Percentiles rank a stretch among this genome's conserved stretches.
Conservation (phyloP, 1,140 invertebrate genomes). For the Drosophila willistoni region DNA sequence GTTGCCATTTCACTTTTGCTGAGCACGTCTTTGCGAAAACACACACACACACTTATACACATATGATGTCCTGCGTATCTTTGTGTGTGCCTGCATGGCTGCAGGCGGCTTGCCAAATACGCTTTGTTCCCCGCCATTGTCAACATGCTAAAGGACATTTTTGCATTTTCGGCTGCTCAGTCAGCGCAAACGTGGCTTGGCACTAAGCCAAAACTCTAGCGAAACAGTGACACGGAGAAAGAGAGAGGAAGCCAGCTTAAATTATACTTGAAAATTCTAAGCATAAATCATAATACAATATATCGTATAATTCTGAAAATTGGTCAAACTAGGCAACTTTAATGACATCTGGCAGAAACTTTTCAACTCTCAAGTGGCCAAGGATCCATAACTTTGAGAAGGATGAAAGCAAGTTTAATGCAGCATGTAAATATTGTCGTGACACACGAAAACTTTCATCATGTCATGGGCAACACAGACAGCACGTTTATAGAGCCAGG, state of each 20-base stretch:
- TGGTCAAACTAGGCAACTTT: slow-evolving; percentile 73
- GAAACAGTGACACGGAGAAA: neutral
- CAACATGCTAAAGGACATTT: slow-evolving; percentile 69
- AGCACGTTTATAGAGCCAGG: slow-evolving; percentile 37
- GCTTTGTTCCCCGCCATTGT: slow-evolving; percentile 75
- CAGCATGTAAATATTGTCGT: slow-evolving; percentile 79
- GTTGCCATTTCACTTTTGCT: slow-evolving; percentile 78
- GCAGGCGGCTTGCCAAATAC: slow-evolving; percentile 76
- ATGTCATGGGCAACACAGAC: slow-evolving; percentile 28
- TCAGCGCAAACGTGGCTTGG: slow-evolving; percentile 75
- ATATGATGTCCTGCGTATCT: slow-evolving; percentile 25
- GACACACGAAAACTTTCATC: slow-evolving; percentile 76
- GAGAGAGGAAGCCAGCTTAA: slow-evolving; percentile 44
- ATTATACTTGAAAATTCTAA: slow-evolving; percentile 63
- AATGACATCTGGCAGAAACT: slow-evolving; percentile 52
- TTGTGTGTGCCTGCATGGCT: slow-evolving; percentile 56
- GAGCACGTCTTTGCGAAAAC: slow-evolving; percentile 59
- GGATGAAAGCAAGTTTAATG: slow-evolving; percentile 68
- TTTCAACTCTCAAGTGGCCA: slow-evolving; percentile 35
- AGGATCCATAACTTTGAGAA: slow-evolving; percentile 37
- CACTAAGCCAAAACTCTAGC: slow-evolving; percentile 44
- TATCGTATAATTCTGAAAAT: slow-evolving; percentile 21
- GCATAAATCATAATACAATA: slow-evolving; percentile 60
- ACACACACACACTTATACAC: slow-evolving; percentile 25
- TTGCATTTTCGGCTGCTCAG: slow-evolving; percentile 74